Evolutionary conservation across 2,888 invertebrate genomes (phyloP).

Genomic region (Lamellibrachia satsuma): DNA sequence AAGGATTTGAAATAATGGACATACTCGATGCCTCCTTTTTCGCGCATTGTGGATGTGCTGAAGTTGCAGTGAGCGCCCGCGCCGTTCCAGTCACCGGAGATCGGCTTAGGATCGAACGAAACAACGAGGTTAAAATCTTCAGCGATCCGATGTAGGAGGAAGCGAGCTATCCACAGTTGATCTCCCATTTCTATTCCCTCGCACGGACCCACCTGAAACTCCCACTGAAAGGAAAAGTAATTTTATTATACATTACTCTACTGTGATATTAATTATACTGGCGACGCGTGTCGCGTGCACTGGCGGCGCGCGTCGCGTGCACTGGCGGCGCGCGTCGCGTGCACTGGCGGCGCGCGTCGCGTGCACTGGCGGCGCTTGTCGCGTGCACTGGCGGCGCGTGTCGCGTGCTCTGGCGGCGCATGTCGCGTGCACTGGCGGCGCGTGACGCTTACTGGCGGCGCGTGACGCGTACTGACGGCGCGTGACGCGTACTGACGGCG

Average conservation of each 20-base stretch:
- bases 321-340: too few relatives aligned
- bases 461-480: too few relatives aligned
- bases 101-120: slow-evolving; percentile 69
- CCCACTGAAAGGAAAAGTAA: slow-evolving; percentile 51
- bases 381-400: too few relatives aligned
- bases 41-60: slow-evolving; percentile 91
- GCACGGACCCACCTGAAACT: slow-evolving; percentile 87
- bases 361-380: too few relatives aligned
- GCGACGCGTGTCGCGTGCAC: background rate
- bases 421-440: too few relatives aligned
- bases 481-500: too few relatives aligned
- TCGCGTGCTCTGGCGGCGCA: too few relatives aligned
- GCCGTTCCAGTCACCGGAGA: slow-evolving; percentile 67
- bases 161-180: slow-evolving; percentile 69
- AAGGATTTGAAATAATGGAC: background rate
- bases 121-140: slow-evolving; percentile 69
- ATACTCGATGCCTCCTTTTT: slow-evolving; percentile 65
- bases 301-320: too few relatives aligned
- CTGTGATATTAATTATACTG: background rate
- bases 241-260: background rate
- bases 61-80: slow-evolving; percentile 96
- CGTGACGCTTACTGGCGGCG: too few relatives aligned
- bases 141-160: slow-evolving; percentile 68
- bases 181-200: slow-evolving; percentile 77
- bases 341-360: too few relatives aligned